phyloP scores from a whole-genome alignment of 1,140 invertebrate species.

The Phenacoccus solenopsis region DNA sequence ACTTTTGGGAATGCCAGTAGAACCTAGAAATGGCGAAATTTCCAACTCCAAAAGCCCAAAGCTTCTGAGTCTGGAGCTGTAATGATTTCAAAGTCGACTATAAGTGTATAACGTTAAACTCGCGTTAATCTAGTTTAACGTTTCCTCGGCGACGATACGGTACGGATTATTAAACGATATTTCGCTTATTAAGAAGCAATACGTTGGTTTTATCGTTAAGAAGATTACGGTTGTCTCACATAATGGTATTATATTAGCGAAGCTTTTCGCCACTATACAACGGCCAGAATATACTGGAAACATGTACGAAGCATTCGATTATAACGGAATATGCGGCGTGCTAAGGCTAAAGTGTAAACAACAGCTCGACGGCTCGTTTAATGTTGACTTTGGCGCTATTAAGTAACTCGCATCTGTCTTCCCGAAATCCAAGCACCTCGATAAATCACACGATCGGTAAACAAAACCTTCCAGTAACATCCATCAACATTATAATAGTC shows the following conservation, averaged over 20 bases:
- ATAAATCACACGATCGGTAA: constrained; percentile 15
- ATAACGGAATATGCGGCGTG: constrained; percentile 1
- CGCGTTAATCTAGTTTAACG: no score
- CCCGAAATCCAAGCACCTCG: constrained; percentile 13
- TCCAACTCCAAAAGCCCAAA: no score
- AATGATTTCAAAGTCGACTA: no score
- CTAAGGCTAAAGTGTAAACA: constrained; percentile 12
- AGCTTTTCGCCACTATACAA: background rate
- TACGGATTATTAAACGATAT: background rate
- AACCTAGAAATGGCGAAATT: no score
- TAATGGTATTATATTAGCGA: constrained; percentile 10
- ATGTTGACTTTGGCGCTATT: constrained; percentile 15
- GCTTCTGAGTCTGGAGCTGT: no score
- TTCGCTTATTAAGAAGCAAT: background rate
- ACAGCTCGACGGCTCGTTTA: constrained; percentile 10
- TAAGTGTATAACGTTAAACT: no score
- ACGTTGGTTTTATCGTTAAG: background rate
- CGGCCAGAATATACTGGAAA: background rate
- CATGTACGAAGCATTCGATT: constrained; percentile 10
- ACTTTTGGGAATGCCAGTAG: no score
- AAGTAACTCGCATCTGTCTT: constrained; percentile 16
- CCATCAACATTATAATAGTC: constrained; percentile 8
- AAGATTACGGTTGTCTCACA: background rate
- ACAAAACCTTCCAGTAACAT: constrained; percentile 7
- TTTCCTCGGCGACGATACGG: no score